Conservation (phyloP, 2,888 invertebrate species). For the Tetragonisca angustula region DNA sequence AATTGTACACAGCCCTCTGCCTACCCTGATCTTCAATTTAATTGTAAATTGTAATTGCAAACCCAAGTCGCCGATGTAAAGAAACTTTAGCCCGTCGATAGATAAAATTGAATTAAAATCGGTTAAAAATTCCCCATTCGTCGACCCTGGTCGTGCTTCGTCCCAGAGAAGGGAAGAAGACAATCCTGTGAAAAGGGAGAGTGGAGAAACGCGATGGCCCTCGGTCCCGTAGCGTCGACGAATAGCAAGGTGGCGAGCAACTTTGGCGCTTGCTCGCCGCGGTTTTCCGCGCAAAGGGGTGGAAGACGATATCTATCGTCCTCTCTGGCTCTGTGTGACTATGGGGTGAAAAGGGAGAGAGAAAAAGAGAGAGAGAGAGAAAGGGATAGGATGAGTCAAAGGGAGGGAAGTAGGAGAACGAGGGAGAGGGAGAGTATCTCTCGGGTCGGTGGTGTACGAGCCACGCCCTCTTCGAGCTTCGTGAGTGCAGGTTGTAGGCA, state of each 20-base stretch:
- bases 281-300: slow-evolving; percentile 32
- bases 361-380: slow-evolving; percentile 63
- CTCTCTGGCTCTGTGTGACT: slow-evolving; percentile 49
- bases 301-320: slow-evolving; percentile 60
- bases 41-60: too few relatives aligned
- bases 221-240: slow-evolving; percentile 7
- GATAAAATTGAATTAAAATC: too few relatives aligned
- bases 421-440: slow-evolving; percentile 70
- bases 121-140: neutral
- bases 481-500: slow-evolving; percentile 80
- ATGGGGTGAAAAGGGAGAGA: slow-evolving; percentile 29
- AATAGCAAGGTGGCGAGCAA: slow-evolving; percentile 27
- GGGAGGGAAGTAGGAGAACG: slow-evolving; percentile 38
- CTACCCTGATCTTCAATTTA: too few relatives aligned
- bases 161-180: neutral
- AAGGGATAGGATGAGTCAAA: slow-evolving; percentile 53
- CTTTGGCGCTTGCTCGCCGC: slow-evolving; percentile 62
- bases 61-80: too few relatives aligned
- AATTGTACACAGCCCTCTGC: too few relatives aligned
- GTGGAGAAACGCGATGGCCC: slow-evolving; percentile 17
- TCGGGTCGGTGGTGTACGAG: slow-evolving; percentile 81
- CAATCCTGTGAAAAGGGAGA: neutral
- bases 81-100: too few relatives aligned
- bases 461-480: slow-evolving; percentile 83
- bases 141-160: neutral